Base-by-base conservation (phyloP, 1,140 invertebrate species). In the Daktulosphaira vitifoliae region DNA sequence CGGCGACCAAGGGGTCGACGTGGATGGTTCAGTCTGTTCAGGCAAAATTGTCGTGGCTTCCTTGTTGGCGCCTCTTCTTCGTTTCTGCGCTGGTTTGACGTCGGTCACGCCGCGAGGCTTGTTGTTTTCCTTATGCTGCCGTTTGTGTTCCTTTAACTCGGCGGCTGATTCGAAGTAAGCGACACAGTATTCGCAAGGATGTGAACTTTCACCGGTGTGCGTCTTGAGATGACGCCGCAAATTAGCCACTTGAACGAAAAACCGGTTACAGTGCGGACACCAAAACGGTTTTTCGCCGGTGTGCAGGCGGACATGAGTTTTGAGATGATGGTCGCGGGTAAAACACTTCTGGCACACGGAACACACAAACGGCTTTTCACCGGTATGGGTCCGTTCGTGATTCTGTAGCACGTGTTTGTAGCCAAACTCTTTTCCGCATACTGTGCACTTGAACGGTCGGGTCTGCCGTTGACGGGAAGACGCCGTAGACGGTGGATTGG, bases 321-420 rank as follows among this genome's bases (percentile, higher is more conserved):
- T 96, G 37, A 95, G 77, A 71, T 96, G 92, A 71, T 95, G 92
- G 74, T 96, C 92, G n/a, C 95, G 83, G 1, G 94, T 97, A 74
- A 98, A 98, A 68, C 90, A 82, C 74, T 96, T 93, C 69, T 93
- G 86, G 74, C 95, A 98, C 74, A 92, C 86, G 6, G 84, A 85
- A 73, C 95, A 98, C 72, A 95, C 89, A 77, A 97, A 97, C 0
- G 95, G 95, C 71, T 96, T 95, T 72, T 95, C 92, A 0, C 95
- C 94, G 0, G 94, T 97, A 74, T 98, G 95, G 0, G 93, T 98
- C 53, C 94, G 83, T 69, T 96, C 91, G 74, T 98, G 94, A 73
- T 98, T 98, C 73, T 95, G 91, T 18, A 95, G 77, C 2, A 96
- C 92, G 75, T 96, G 92, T 72, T 96, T 96, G 78, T 96, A 95